Conservation (phyloP, 37 sponge, comb jelly and placozoan species). For the Petrosia ficiformis region DNA sequence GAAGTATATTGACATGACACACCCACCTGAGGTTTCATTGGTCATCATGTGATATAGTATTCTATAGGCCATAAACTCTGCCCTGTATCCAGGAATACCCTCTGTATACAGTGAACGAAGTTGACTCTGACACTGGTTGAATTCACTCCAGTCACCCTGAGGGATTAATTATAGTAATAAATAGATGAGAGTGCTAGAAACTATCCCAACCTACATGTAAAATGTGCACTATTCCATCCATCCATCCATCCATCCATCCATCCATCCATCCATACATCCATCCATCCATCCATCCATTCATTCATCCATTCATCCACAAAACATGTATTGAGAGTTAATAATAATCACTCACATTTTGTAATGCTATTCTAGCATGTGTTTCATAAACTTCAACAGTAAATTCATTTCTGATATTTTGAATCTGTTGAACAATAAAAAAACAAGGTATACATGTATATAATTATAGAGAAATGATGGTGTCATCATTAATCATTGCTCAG, state of each 20-base stretch:
- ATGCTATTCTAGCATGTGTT: constrained; percentile 91
- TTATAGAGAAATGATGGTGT: too few species aligned
- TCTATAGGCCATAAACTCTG: constrained; percentile 92
- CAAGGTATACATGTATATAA: neutral
- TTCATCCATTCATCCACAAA: too few species aligned
- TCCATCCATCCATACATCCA: too few species aligned
- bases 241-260: too few species aligned
- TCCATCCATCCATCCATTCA: too few species aligned
- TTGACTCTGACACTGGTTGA: constrained; percentile 97
- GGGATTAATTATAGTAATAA: neutral
- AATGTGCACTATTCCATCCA: too few species aligned
- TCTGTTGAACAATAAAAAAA: constrained; percentile 22
- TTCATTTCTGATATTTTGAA: constrained; percentile 85
- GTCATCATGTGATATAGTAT: constrained; percentile 91
- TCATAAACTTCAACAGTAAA: constrained; percentile 97
- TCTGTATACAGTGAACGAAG: constrained; percentile 81
- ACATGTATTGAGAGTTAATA: too few species aligned
- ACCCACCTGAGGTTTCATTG: constrained; percentile 75
- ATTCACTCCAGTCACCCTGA: constrained; percentile 88
- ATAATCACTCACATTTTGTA: constrained; percentile 74
- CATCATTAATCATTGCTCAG: too few species aligned
- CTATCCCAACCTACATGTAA: too few species aligned
- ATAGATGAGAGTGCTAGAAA: neutral
- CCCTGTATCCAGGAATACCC: constrained; percentile 30
- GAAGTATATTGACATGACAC: too few species aligned